Evolutionary conservation across 2,113 vertebrate genomes (phyloP).

Genomic region (Panthera uncia): DNA sequence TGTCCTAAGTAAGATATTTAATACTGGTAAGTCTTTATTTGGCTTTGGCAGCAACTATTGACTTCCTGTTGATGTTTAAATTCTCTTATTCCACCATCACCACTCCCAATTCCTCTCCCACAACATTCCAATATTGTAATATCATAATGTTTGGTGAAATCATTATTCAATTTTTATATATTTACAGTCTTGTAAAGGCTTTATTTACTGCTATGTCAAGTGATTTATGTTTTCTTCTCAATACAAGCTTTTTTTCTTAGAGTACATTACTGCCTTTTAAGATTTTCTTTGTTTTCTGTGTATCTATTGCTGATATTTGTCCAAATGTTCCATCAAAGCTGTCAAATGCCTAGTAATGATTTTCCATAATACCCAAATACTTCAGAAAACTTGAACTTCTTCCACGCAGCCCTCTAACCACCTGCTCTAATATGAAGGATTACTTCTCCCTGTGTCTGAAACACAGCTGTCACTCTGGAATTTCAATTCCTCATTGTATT

Average conservation of each 20-base stretch:
- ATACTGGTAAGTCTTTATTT: not conserved
- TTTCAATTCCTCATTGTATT: not conserved
- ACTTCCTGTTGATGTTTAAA: not conserved
- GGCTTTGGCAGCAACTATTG: not conserved
- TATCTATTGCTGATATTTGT: not conserved
- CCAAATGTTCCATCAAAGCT: slow-evolving; percentile 13
- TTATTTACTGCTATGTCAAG: not conserved
- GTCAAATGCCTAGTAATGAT: not conserved
- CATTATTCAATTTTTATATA: not conserved
- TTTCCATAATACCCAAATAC: slow-evolving; percentile 8
- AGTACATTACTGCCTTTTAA: not conserved
- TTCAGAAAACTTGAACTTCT: not conserved
- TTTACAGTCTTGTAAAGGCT: not conserved
- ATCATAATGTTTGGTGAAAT: not conserved
- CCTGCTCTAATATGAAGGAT: not conserved
- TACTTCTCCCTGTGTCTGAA: not conserved
- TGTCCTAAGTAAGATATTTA: not conserved
- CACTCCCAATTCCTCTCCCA: not conserved
- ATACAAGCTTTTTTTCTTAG: not conserved
- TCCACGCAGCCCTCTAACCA: not conserved
- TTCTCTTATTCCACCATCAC: not conserved
- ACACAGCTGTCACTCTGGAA: not conserved
- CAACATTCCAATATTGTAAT: not conserved
- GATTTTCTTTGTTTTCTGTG: not conserved
- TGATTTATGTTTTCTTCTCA: not conserved